phyloP scores from a whole-genome alignment of 2,797 vertebrate genomes.

The Xerus rutilus region DNA sequence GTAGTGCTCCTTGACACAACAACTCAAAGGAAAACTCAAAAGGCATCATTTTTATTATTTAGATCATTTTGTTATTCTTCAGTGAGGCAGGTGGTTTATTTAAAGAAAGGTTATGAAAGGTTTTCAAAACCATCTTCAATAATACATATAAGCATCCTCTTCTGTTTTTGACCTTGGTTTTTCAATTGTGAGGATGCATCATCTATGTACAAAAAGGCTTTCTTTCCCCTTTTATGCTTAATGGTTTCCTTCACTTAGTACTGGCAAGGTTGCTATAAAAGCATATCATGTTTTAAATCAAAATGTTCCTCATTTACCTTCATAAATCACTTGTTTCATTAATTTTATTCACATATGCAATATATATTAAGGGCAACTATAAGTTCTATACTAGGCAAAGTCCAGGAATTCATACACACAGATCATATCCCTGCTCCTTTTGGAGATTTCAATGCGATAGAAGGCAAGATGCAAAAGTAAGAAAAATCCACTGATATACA shows the following conservation, averaged over 20 bases:
- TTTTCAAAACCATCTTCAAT: constrained; percentile 48
- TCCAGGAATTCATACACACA: neutral
- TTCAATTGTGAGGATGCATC: constrained; percentile 66
- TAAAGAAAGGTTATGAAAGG: constrained; percentile 62
- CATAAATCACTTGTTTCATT: constrained; percentile 48
- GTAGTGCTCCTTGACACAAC: constrained; percentile 17
- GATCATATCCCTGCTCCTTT: neutral
- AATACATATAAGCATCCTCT: constrained; percentile 46
- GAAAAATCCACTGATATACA: neutral
- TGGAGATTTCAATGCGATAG: neutral
- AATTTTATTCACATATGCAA: constrained; percentile 46
- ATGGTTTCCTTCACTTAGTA: constrained; percentile 45
- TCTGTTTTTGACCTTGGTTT: constrained; percentile 70
- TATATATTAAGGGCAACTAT: neutral
- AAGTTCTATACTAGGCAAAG: neutral
- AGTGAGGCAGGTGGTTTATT: constrained; percentile 52
- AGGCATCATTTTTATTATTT: constrained; percentile 53
- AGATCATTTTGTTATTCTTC: constrained; percentile 40
- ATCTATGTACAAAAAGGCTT: neutral
- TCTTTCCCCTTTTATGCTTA: constrained; percentile 49
- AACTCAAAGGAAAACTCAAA: constrained; percentile 58
- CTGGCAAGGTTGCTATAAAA: neutral
- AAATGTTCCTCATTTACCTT: constrained; percentile 42
- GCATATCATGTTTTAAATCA: constrained; percentile 30
- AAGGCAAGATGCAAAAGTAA: neutral